Evolutionary conservation across 53 echinoderm and acorn worm species (phyloP), one percentile per base, ranked within the genome.

Genomic region (Antedon mediterranea): DNA sequence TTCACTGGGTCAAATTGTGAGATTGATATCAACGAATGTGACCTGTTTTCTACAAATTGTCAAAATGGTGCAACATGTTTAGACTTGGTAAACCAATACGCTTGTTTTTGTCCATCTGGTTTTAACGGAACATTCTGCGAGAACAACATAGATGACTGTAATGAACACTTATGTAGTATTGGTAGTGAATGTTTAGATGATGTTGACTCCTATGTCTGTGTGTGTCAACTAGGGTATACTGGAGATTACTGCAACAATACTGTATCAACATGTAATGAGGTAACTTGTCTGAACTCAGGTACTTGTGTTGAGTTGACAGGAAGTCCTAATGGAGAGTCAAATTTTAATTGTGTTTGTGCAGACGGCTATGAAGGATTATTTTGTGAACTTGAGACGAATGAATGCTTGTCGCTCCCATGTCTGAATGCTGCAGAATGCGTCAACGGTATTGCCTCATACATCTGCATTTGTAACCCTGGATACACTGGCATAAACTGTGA

Each of bases 61-160:
- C 74, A 42, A 34, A 83, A 93, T 81, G 83, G 80, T 3, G 88
- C 82, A 8, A 84, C 85, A 0, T 93, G 93, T 34, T 14, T 88
- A 43, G 83, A 88, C 74, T 32, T 79, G 3, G 42, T 81, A 0
- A 78, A 71, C 0, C 86, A 85, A 26, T 93, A 83, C 73, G 43
- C 23, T 0, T 93, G 93, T 43, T 30, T 72, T 5, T 93, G 93
- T 42, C 31, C 71, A 0, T 72, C 76, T n/a, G 93, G 93, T 23
- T 93, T 74, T n/a, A 44, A 43, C 3, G 93, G 93, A 30, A 43
- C 75, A 7, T 73, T 81, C 31, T 89, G 88, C 34, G 78, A 79
- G 33, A n/a, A 43, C 0, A 79, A 90, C 43, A 82, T 90, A 27
- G 87, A 90, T 44, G 88, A 88, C 27, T 90, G 90, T 73, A 15